These are phyloP conservation scores for Entomobrya proxima DNA, from an alignment of 2,888 invertebrate genomes.

Conservation along the genomic window DNA sequence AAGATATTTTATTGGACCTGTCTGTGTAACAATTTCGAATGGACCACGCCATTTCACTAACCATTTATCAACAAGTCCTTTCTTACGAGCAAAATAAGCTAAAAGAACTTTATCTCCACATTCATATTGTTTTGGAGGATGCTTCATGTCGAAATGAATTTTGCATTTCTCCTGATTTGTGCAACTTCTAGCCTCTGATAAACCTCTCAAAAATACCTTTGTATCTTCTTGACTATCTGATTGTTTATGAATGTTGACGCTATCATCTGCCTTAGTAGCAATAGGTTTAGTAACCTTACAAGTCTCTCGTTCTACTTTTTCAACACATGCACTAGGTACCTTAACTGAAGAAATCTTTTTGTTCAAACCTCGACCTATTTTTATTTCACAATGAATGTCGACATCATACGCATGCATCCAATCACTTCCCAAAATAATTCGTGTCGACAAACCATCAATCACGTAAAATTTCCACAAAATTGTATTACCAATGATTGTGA, in stretches of 20 bases:
- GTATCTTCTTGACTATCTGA: background rate
- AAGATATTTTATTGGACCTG: slow-evolving; percentile 30
- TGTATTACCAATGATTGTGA: background rate
- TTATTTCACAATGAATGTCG: background rate
- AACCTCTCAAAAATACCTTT: background rate
- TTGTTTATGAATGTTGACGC: background rate
- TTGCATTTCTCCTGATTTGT: slow-evolving; percentile 31
- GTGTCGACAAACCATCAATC: background rate
- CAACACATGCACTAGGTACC: background rate
- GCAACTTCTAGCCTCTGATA: background rate
- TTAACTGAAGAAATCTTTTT: too few relatives aligned
- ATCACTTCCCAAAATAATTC: background rate
- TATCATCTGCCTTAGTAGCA: background rate
- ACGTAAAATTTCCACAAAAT: background rate
- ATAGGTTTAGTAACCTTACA: too few relatives aligned
- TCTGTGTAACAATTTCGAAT: background rate
- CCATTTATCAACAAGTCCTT: slow-evolving; percentile 30
- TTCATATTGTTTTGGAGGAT: background rate
- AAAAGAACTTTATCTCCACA: slow-evolving; percentile 32
- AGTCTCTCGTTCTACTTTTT: too few relatives aligned
- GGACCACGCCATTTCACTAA: slow-evolving; percentile 48
- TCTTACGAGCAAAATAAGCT: slow-evolving; percentile 10
- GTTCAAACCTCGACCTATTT: background rate
- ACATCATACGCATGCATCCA: background rate
- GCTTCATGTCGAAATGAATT: slow-evolving; percentile 32